Conservation (phyloP, 2,113 vertebrate genomes). For the Rana temporaria region DNA sequence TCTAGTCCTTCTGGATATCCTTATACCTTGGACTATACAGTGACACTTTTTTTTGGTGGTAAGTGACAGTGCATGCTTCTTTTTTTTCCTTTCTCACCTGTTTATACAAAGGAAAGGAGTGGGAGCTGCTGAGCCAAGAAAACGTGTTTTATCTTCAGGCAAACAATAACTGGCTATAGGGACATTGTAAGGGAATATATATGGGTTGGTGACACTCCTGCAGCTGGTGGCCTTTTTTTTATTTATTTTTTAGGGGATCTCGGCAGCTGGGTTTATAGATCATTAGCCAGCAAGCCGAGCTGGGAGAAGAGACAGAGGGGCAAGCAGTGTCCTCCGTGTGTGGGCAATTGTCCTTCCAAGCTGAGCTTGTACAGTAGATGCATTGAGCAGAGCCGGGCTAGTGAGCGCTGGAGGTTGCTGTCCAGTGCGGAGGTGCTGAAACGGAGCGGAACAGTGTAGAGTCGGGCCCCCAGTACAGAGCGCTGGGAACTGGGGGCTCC, state of each 20-base stretch:
- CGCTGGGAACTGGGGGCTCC: neutral
- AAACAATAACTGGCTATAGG: neutral
- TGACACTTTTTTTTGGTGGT: constrained; percentile 66
- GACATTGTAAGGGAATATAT: no score
- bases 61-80: constrained; percentile 60
- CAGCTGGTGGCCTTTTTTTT: no score
- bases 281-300: neutral
- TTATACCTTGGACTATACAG: constrained; percentile 59
- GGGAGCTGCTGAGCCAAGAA: neutral
- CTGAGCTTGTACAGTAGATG: neutral
- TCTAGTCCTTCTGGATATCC: constrained; percentile 59
- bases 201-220: neutral
- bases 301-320: neutral
- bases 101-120: constrained; percentile 54
- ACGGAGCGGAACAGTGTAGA: neutral
- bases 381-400: neutral
- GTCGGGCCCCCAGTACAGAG: neutral
- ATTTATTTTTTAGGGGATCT: neutral
- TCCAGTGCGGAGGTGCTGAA: constrained; percentile 32
- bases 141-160: neutral
- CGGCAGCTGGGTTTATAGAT: no score
- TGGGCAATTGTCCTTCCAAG: neutral
- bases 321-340: neutral
- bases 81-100: neutral
- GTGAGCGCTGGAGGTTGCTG: neutral